Conservation (phyloP, 2,113 vertebrate species). For the Pheucticus melanocephalus region DNA sequence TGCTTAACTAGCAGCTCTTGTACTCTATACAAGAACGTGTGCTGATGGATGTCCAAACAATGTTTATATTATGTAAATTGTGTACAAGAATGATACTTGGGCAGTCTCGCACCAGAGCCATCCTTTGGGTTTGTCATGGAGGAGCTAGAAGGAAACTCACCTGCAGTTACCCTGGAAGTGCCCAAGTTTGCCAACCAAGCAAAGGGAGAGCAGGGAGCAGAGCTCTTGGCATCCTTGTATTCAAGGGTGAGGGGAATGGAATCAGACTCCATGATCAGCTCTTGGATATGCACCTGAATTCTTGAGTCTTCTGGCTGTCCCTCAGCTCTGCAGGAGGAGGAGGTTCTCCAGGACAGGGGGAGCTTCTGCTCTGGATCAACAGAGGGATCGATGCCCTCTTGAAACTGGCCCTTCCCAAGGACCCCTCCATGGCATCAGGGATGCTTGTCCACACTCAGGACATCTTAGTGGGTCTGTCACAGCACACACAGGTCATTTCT, state of each 20-base stretch:
- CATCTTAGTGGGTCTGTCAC: neutral
- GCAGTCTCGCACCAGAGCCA: neutral
- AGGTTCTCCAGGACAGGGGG: neutral
- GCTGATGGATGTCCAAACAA: neutral
- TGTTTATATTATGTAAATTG: neutral
- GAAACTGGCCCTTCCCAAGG: neutral
- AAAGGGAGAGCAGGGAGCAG: neutral
- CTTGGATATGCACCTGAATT: neutral
- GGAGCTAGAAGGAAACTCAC: neutral
- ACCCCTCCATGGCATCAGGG: neutral
- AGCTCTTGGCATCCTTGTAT: neutral
- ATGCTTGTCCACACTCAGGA: neutral
- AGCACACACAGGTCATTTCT: fast-evolving
- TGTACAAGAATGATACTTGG: neutral
- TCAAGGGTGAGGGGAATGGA: neutral
- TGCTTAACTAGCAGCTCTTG: neutral
- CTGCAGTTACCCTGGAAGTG: neutral
- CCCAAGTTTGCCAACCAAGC: fast-evolving
- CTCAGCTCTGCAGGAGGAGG: neutral
- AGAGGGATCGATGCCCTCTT: fast-evolving
- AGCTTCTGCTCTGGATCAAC: neutral
- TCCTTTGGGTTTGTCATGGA: neutral
- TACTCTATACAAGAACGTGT: neutral
- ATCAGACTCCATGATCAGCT: neutral
- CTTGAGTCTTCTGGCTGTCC: neutral